A percentile compares a stretch with the other conserved stretches of the same genome.
Evolutionary conservation across 2,888 invertebrate genomes (phyloP).

Genomic region (Lithosia quadra): DNA sequence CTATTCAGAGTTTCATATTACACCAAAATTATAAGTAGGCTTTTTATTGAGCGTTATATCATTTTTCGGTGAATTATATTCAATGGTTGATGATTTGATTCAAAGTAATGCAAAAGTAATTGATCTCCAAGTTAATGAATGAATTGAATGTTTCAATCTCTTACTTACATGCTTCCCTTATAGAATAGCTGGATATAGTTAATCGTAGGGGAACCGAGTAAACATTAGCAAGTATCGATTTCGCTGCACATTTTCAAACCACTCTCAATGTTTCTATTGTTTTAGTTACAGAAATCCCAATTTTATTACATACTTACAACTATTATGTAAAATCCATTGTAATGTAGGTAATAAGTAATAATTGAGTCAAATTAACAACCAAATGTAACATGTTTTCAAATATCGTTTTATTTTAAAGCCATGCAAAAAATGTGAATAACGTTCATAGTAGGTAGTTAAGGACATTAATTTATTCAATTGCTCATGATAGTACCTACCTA

Average conservation of each 20-base stretch:
- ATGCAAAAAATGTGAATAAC: slow-evolving; percentile 22
- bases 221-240: too few relatives aligned
- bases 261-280: not conserved
- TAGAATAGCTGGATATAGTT: not conserved
- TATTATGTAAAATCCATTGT: not conserved
- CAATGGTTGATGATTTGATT: not conserved
- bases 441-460: slow-evolving; percentile 45
- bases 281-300: not conserved
- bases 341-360: too few relatives aligned
- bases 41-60: not conserved
- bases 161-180: not conserved
- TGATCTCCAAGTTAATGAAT: not conserved
- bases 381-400: not conserved
- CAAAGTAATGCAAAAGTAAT: not conserved
- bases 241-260: too few relatives aligned
- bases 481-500: slow-evolving; percentile 55
- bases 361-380: slow-evolving; percentile 1
- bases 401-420: not conserved
- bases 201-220: not conserved
- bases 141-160: not conserved
- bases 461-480: slow-evolving; percentile 51
- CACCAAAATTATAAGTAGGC: not conserved
- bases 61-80: not conserved
- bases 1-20: not conserved
- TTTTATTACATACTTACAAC: not conserved